Evolutionary conservation across 2,888 invertebrate genomes (phyloP).

Genomic region (Andrena flavipes): DNA sequence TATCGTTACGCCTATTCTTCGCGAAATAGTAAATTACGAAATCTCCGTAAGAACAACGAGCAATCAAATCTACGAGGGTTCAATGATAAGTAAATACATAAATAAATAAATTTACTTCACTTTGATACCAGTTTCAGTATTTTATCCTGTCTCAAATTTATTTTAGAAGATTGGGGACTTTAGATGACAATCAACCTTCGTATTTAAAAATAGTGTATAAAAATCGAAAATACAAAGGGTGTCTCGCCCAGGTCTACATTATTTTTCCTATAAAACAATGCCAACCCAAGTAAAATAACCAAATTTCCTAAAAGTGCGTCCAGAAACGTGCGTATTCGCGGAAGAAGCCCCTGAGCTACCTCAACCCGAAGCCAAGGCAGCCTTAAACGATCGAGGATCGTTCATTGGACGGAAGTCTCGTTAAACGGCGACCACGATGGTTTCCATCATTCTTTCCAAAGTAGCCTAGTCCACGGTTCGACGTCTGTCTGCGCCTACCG

Average conservation of each 20-base stretch:
- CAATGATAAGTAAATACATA: background rate
- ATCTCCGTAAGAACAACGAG: background rate
- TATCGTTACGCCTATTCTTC: background rate
- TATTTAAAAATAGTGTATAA: no score
- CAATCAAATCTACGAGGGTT: background rate
- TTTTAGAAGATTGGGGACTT: no score
- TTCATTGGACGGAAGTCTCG: background rate
- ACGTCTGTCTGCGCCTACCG: conserved; percentile 10
- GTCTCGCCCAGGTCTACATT: no score
- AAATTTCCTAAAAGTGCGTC: no score
- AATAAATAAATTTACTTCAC: background rate
- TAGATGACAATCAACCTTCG: no score
- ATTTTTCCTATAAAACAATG: no score
- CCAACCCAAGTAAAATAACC: no score
- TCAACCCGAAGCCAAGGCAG: no score
- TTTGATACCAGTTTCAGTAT: background rate
- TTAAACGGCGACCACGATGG: background rate
- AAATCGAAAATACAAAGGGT: no score
- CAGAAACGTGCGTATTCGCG: no score
- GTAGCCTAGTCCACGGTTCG: conserved; percentile 8
- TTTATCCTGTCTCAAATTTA: no score
- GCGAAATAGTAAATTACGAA: background rate
- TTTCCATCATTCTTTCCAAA: background rate
- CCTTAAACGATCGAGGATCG: background rate
- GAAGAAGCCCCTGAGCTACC: no score